phyloP scores from a whole-genome alignment of 2,113 vertebrate species.

The Chamaetylas fuelleborni region DNA sequence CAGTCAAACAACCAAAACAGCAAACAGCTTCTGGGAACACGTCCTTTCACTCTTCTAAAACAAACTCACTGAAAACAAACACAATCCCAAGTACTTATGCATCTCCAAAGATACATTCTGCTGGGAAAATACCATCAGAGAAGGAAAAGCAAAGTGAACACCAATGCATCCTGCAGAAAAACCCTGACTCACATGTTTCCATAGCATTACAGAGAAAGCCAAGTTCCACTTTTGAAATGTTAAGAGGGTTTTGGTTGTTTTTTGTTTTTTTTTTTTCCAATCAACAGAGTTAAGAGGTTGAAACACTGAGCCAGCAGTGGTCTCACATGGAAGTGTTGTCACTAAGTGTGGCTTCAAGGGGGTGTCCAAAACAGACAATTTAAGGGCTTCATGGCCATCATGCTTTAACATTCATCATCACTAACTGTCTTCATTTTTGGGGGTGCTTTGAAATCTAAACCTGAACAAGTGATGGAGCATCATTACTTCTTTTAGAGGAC shows the following conservation, averaged over 20 bases:
- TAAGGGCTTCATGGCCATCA: background rate
- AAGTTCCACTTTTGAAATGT: background rate
- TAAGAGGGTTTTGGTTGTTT: background rate
- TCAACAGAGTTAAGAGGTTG: background rate
- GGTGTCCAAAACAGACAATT: background rate
- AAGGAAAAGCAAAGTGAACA: background rate
- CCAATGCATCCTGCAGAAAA: background rate
- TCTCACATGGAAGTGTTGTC: background rate
- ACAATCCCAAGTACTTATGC: background rate
- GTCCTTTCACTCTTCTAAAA: background rate
- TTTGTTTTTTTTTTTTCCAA: background rate
- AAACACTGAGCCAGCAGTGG: background rate
- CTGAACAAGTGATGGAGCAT: background rate
- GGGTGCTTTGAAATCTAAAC: background rate
- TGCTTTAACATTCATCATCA: background rate
- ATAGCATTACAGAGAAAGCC: background rate
- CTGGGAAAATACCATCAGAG: background rate
- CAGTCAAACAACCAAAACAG: background rate
- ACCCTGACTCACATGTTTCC: background rate
- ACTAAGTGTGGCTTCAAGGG: background rate
- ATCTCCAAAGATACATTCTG: background rate
- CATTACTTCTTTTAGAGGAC: background rate
- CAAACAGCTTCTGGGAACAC: background rate
- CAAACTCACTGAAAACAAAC: background rate
- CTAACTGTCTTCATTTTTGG: background rate